Base-by-base conservation (phyloP, 2,888 invertebrate genomes). In the Thumatha senex region DNA sequence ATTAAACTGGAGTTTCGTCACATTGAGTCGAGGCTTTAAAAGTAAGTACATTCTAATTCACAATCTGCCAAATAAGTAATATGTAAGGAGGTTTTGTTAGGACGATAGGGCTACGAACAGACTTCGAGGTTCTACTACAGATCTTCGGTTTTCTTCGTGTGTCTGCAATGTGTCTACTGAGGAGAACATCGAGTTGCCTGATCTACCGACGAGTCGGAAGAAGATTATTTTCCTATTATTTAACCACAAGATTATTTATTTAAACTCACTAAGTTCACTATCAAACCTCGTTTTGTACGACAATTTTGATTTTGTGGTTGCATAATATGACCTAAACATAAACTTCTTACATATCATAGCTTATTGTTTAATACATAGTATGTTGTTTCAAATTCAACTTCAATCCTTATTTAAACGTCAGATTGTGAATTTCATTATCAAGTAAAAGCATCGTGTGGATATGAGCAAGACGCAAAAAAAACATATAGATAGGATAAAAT, bases 231-330 rank as follows among this genome's bases (percentile, higher is more conserved):
- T 4, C 18, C 5, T 24, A 24, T 24, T 24, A 24, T 24, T 24
- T 5, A 24, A 24, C 18, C 18, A 24, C 18, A 24, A 24, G 18
- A 24, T 24, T 24, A 24, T 24, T 24, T 24, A 5, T 24, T 5
- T 2, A 24, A 24, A 5, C 5, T 24, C 3, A 24, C 18, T 2
- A 5, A 24, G 18, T 24, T 5, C 5, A 24, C 2, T 24, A 24
- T 2, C 5, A 24, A 5, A 24, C 18, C 18, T 24, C 18, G 18
- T 24, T 24, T 24, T 3, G 2, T 18, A 14, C 9, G 13, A 9
- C 12, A 38, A 46, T 18, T 30, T n/a, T n/a, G n/a, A n/a, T n/a
- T 30, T 39, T 46, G 46, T 39, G 46, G 39, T 46, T 12, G 30
- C 18, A 33, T 42, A 42, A 4, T 36, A 14, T 9, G n/a, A 36